Evolutionary conservation across 2,113 vertebrate species (phyloP).

Genomic region (Muntiacus muntjak): DNA sequence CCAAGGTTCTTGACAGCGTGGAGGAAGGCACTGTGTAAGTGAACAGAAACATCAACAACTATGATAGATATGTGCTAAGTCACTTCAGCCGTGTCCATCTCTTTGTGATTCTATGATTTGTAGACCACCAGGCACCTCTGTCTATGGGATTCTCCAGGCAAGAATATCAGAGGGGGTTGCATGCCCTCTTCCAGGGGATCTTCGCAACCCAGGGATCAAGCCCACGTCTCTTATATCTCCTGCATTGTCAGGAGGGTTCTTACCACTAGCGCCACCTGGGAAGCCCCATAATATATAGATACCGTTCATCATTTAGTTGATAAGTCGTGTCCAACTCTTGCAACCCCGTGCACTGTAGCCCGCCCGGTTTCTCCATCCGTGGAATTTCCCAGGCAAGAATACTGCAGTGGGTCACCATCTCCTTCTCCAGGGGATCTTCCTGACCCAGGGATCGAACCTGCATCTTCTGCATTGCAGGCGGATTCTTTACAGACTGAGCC

Average conservation of each 20-base stretch:
- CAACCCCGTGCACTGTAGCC: neutral
- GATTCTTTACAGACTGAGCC: neutral
- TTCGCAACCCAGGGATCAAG: neutral
- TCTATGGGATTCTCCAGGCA: neutral
- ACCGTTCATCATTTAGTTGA: rapidly evolving
- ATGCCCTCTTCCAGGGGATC: neutral
- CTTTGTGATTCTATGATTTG: neutral
- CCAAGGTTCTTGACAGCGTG: neutral
- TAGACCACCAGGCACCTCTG: neutral
- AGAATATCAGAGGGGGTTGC: neutral
- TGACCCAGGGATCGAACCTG: neutral
- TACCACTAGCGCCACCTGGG: neutral
- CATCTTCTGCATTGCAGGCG: neutral
- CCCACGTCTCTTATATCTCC: neutral
- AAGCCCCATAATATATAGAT: neutral
- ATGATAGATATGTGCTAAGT: neutral
- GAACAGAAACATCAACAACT: neutral
- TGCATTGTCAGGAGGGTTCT: neutral
- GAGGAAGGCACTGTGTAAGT: neutral
- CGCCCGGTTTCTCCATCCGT: neutral
- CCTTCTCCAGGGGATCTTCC: neutral
- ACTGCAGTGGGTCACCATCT: neutral
- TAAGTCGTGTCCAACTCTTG: neutral
- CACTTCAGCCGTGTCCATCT: neutral
- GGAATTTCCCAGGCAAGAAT: neutral